These are phyloP conservation scores for Scomber scombrus DNA, from an alignment of 2,113 vertebrate genomes.

Conservation along the genomic window DNA sequence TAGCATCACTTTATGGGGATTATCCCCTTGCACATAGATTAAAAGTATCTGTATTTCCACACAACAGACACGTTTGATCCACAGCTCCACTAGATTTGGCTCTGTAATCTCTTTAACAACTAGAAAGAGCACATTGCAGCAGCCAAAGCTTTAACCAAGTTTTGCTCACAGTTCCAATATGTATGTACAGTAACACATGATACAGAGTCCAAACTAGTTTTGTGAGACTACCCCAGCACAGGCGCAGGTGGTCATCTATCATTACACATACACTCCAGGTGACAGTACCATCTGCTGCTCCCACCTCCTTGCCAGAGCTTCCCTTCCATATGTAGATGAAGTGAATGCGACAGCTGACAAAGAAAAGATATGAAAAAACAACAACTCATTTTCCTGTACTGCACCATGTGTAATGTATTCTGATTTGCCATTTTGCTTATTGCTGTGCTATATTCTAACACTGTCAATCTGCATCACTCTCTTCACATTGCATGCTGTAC, in stretches of 20 bases:
- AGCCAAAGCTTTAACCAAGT: conserved; percentile 2
- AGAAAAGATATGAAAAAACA: conserved; percentile 17
- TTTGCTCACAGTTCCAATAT: conserved; percentile 36
- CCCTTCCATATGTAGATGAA: conserved; percentile 60
- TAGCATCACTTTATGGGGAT: conserved; percentile 24
- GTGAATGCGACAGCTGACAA: conserved; percentile 50
- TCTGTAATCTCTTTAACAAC: conserved; percentile 51
- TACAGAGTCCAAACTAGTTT: conserved; percentile 40
- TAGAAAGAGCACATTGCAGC: conserved; percentile 28
- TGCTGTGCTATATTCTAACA: background rate
- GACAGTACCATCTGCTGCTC: conserved; percentile 76
- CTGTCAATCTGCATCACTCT: background rate
- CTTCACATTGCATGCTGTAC: background rate
- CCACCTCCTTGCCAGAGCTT: conserved; percentile 32
- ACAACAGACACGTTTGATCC: conserved; percentile 39
- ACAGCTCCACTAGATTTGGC: conserved; percentile 35
- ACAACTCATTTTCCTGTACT: conserved; percentile 22
- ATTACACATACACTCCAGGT: conserved; percentile 64
- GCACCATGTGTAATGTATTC: background rate
- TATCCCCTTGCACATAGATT: conserved; percentile 35
- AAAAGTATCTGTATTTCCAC: conserved; percentile 44
- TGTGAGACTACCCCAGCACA: conserved; percentile 46
- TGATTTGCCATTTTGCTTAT: background rate
- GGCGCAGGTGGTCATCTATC: conserved; percentile 75
- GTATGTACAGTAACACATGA: conserved; percentile 31